Percentiles rank a stretch among this genome's conserved stretches.
These are phyloP conservation scores for Gadus chalcogrammus DNA, from an alignment of 2,113 vertebrate genomes.

Conservation along the genomic window DNA sequence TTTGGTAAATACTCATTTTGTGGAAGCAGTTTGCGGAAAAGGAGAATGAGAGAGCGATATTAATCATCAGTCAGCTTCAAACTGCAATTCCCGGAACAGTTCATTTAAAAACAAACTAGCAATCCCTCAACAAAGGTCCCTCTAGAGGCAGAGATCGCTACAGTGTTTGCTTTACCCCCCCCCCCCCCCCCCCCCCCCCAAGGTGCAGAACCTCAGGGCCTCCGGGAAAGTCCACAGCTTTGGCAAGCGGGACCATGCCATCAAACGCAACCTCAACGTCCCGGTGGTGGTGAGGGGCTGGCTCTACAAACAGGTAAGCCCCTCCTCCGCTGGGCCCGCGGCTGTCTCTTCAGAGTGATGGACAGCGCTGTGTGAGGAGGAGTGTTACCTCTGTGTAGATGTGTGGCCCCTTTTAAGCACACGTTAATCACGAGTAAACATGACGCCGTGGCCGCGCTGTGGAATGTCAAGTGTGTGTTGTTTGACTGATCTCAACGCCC, in stretches of 20 bases:
- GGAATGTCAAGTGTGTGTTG: background rate
- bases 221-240: conserved; percentile 90
- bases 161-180: conserved; percentile 8
- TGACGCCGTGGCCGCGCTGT: background rate
- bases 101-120: no score
- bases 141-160: no score
- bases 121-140: no score
- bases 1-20: no score
- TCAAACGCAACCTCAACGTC: conserved; percentile 91
- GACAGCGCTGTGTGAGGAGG: no score
- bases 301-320: conserved; percentile 94
- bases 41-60: no score
- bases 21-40: no score
- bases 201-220: conserved; percentile 74
- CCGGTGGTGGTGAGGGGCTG: conserved; percentile 95
- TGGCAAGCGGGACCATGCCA: conserved; percentile 93
- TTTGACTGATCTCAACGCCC: no score
- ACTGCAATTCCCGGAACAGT: no score
- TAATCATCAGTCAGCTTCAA: no score
- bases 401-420: background rate
- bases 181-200: conserved; percentile 14
- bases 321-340: background rate
- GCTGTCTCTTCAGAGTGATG: no score
- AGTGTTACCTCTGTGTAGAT: no score
- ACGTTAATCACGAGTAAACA: conserved; percentile 7